phyloP scores from a whole-genome alignment of 2,797 vertebrate species.

The Falco berigora region DNA sequence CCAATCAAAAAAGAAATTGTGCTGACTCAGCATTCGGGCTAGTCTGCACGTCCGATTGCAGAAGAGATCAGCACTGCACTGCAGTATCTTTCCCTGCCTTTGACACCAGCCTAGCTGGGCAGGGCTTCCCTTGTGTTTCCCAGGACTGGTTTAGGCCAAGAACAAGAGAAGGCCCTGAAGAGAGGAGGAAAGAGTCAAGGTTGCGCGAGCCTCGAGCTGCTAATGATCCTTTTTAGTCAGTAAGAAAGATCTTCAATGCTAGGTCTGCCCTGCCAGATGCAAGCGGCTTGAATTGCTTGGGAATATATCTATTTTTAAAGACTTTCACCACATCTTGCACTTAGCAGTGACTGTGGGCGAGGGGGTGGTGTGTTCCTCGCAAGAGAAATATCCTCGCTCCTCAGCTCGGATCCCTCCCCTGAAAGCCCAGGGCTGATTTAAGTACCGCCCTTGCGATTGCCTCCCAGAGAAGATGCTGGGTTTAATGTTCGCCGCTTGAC shows the following conservation, averaged over 20 bases:
- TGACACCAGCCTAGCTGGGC: conserved; percentile 60
- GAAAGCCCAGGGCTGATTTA: conserved; percentile 28
- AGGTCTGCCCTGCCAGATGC: conserved; percentile 47
- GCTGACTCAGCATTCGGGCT: conserved; percentile 84
- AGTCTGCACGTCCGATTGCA: conserved; percentile 82
- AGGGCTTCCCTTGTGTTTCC: conserved; percentile 51
- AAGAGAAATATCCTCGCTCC: conserved; percentile 38
- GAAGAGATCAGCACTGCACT: conserved; percentile 80
- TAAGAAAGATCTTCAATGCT: conserved; percentile 25
- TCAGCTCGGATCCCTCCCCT: background rate
- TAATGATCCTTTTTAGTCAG: conserved; percentile 31
- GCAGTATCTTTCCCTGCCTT: conserved; percentile 72
- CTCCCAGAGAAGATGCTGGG: background rate
- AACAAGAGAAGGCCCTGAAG: conserved; percentile 34
- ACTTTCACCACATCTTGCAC: conserved; percentile 56
- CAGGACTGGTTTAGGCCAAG: conserved; percentile 34
- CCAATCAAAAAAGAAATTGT: conserved; percentile 77
- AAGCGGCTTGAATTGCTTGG: conserved; percentile 47
- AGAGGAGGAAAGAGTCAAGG: conserved; percentile 5
- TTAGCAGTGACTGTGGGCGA: conserved; percentile 48
- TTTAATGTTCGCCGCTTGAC: background rate
- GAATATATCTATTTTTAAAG: conserved; percentile 64
- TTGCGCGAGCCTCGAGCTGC: background rate
- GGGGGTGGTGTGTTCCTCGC: conserved; percentile 45
- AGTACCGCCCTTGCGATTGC: background rate